Evolutionary conservation across 1,140 invertebrate species (phyloP).

Genomic region (Lysiphlebus fabarum): DNA sequence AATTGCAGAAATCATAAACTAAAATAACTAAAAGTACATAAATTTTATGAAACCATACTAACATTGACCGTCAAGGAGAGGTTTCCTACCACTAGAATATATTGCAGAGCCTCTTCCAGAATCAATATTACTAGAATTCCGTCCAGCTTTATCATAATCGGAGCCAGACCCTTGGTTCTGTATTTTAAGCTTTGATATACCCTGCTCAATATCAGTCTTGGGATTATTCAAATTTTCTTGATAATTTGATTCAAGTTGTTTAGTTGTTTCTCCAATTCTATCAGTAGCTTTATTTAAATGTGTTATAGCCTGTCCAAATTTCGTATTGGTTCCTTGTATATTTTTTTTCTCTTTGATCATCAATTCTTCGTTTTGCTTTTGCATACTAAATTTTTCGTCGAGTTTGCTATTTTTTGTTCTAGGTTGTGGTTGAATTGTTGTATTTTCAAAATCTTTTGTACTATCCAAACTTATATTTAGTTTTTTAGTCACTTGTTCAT

Average conservation of each 20-base stretch:
- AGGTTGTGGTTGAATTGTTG: conserved; percentile 42
- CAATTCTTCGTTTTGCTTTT: conserved; percentile 45
- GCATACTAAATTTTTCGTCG: conserved; percentile 36
- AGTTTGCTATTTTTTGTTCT: conserved; percentile 38
- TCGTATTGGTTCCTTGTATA: conserved; percentile 22
- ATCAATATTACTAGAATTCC: conserved; percentile 69
- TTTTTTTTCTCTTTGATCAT: conserved; percentile 42
- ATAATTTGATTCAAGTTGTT: conserved; percentile 34
- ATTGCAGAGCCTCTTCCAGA: conserved; percentile 73
- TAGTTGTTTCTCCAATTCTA: conserved; percentile 31
- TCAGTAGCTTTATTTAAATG: conserved; percentile 24
- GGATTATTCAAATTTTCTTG: conserved; percentile 30
- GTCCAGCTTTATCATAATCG: conserved; percentile 71
- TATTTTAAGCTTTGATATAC: conserved; percentile 53
- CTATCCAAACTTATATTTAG: conserved; percentile 48
- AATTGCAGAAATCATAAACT: no score
- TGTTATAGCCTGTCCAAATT: conserved; percentile 21
- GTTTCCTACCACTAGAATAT: conserved; percentile 68
- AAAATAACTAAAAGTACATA: neutral
- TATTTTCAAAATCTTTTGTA: conserved; percentile 41
- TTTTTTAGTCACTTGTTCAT: conserved; percentile 34
- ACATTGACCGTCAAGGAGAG: conserved; percentile 41
- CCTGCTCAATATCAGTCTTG: conserved; percentile 47
- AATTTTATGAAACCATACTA: conserved; percentile 10
- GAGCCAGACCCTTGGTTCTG: conserved; percentile 59